A percentile compares a stretch with the other conserved stretches of the same genome.
Evolutionary conservation across 2,113 vertebrate species (phyloP).

Genomic region (Asarcornis scutulata): DNA sequence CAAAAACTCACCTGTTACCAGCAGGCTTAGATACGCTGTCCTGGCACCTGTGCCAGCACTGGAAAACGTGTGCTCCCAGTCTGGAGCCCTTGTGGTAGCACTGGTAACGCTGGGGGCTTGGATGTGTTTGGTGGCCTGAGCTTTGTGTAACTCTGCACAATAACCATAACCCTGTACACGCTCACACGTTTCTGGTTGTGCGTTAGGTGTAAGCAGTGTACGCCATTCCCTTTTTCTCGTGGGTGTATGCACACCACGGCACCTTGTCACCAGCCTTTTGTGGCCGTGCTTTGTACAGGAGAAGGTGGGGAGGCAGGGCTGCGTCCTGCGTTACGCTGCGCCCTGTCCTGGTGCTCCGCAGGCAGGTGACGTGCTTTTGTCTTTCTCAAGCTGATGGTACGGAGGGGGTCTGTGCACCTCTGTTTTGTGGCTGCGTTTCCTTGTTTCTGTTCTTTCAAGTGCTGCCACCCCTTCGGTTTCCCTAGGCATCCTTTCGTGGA

Average conservation of each 20-base stretch:
- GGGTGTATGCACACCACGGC: not conserved
- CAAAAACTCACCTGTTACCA: not conserved
- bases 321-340: not conserved
- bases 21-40: not conserved
- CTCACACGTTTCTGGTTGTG: not conserved
- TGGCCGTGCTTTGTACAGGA: not conserved
- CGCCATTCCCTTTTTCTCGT: not conserved
- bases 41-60: fast-evolving
- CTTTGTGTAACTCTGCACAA: not conserved
- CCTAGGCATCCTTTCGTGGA: not conserved
- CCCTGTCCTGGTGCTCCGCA: not conserved
- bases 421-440: not conserved
- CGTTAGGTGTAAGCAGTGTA: not conserved
- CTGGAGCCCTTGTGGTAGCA: not conserved
- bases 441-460: not conserved
- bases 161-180: not conserved
- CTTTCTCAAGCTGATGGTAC: not conserved
- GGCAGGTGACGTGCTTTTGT: not conserved
- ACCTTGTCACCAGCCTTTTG: not conserved
- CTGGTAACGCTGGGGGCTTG: not conserved
- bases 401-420: fast-evolving
- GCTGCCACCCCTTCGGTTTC: not conserved
- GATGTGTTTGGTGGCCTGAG: not conserved
- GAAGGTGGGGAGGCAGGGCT: not conserved
- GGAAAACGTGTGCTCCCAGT: not conserved